Percentiles rank a stretch among this genome's conserved stretches.
phyloP scores from a whole-genome alignment of 2,797 vertebrate species.

The Parambassis ranga region DNA sequence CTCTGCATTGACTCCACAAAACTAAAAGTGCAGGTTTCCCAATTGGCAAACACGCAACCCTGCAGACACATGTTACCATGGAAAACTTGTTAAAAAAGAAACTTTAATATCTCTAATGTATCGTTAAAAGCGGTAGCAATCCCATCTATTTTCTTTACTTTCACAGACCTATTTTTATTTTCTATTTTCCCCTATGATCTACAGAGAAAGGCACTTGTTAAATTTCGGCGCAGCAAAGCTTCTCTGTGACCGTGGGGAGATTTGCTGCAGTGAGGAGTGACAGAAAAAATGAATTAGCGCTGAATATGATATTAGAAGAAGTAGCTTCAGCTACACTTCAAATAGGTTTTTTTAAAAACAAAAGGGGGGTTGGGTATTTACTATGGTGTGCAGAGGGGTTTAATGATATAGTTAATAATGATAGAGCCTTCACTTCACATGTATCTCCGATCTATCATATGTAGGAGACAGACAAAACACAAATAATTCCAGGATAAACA shows the following conservation, averaged over 20 bases:
- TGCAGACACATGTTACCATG: slow-evolving; percentile 54
- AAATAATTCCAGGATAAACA: not conserved
- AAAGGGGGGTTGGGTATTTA: too few relatives aligned
- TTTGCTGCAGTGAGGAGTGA: not conserved
- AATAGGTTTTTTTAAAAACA: not conserved
- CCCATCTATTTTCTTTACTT: slow-evolving; percentile 4
- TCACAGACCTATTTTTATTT: not conserved
- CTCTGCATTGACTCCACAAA: slow-evolving; percentile 31
- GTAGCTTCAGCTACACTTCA: not conserved
- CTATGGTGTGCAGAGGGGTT: not conserved
- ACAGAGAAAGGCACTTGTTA: not conserved
- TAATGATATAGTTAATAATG: not conserved
- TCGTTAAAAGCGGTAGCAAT: slow-evolving; percentile 44
- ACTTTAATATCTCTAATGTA: slow-evolving; percentile 34
- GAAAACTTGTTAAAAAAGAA: slow-evolving; percentile 35
- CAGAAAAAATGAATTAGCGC: not conserved
- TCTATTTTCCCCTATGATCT: not conserved
- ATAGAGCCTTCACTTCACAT: too few relatives aligned
- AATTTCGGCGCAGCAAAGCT: not conserved
- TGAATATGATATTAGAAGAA: not conserved
- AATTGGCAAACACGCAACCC: slow-evolving; percentile 30
- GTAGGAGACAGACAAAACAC: not conserved
- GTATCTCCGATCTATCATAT: not conserved
- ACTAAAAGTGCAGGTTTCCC: slow-evolving; percentile 31
- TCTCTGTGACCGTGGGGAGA: not conserved